phyloP scores from a whole-genome alignment of 2,888 invertebrate genomes.

The Diplolepis rosae region DNA sequence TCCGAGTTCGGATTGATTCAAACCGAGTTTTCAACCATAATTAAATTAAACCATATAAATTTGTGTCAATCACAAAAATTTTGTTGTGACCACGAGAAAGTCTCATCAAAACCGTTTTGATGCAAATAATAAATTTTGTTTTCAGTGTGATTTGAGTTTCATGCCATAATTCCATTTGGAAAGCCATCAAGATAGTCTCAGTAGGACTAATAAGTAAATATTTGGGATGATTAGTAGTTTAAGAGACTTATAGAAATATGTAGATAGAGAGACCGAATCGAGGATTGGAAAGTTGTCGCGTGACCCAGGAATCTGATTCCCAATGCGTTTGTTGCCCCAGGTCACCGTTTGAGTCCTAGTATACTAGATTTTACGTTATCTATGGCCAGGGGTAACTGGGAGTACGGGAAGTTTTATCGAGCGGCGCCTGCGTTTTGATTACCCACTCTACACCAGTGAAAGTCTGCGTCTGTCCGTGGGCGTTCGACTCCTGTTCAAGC shows the following conservation, averaged over 20 bases:
- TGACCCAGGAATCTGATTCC: constrained; percentile 31
- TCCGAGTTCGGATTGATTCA: no score
- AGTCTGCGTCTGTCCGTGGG: constrained; percentile 6
- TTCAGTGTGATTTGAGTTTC: no score
- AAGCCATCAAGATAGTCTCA: no score
- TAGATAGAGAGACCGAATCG: constrained; percentile 3
- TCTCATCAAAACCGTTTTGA: no score
- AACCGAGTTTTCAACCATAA: no score
- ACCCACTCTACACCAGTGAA: constrained; percentile 26
- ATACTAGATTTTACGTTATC: constrained; percentile 21
- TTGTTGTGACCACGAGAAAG: no score
- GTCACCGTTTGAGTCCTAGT: constrained; percentile 28
- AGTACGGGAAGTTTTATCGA: constrained; percentile 35
- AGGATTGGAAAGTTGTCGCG: background rate
- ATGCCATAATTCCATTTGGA: no score
- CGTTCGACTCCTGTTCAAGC: constrained; percentile 8
- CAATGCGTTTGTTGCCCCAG: constrained; percentile 23
- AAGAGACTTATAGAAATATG: constrained; percentile 1
- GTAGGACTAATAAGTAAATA: no score
- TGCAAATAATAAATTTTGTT: no score
- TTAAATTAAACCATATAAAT: no score
- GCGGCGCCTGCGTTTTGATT: constrained; percentile 39
- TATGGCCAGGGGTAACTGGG: background rate
- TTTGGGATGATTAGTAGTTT: no score
- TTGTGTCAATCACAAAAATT: no score